Evolutionary conservation across 2,113 vertebrate species (phyloP).

Genomic region (Bostrychus sinensis): DNA sequence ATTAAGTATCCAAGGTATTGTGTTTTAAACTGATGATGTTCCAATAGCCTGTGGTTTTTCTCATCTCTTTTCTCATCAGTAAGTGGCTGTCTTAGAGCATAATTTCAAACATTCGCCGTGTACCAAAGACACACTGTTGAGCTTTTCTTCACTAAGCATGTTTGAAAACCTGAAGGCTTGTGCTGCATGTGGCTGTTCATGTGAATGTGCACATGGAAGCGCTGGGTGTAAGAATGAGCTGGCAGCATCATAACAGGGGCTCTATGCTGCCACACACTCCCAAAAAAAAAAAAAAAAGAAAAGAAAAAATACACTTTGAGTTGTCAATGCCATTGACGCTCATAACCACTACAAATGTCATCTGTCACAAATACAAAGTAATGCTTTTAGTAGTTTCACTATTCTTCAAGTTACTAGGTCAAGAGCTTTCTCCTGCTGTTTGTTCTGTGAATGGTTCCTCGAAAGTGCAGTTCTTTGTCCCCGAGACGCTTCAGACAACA

Average conservation of each 20-base stretch:
- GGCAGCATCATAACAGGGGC: slow-evolving; percentile 32
- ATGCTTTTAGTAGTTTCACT: background rate
- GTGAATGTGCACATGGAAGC: slow-evolving; percentile 23
- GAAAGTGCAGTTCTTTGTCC: too few species aligned
- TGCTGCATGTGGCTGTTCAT: background rate
- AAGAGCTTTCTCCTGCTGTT: too few species aligned
- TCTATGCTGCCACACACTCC: slow-evolving; percentile 14
- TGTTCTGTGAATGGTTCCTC: too few species aligned
- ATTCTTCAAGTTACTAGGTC: background rate
- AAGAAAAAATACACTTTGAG: too few species aligned
- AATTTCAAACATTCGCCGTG: background rate
- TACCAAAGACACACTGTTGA: background rate
- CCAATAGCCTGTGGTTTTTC: background rate
- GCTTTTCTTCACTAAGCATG: background rate
- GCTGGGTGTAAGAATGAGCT: slow-evolving; percentile 36
- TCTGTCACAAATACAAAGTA: slow-evolving; percentile 15
- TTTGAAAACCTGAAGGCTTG: background rate
- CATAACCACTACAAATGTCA: slow-evolving; percentile 4
- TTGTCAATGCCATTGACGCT: slow-evolving; percentile 8
- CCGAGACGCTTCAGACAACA: too few species aligned
- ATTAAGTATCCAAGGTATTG: background rate
- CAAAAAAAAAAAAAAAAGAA: slow-evolving; percentile 4
- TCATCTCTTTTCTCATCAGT: background rate
- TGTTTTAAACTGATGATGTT: background rate
- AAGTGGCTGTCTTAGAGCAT: background rate